phyloP scores from a whole-genome alignment of 1,140 invertebrate species.

The Papilio aristodemus region DNA sequence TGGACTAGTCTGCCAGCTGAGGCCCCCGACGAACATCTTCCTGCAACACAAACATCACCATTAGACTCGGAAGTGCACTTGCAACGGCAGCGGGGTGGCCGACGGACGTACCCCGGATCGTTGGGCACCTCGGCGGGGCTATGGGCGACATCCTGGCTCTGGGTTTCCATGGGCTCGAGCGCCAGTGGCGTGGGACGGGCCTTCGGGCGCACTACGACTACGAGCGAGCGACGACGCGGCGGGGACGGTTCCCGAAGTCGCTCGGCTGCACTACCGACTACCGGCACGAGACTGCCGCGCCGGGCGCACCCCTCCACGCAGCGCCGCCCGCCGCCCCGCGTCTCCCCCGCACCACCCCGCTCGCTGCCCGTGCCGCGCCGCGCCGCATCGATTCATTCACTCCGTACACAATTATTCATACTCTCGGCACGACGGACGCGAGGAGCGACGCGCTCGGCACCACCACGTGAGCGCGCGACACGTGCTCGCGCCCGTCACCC shows the following conservation, averaged over 20 bases:
- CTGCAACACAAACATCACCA: conserved; percentile 86
- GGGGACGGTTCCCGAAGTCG: conserved; percentile 84
- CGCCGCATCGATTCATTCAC: conserved; percentile 77
- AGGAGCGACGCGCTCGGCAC: conserved; percentile 51
- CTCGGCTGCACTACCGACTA: conserved; percentile 86
- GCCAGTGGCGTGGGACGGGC: conserved; percentile 63
- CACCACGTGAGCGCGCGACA: conserved; percentile 73
- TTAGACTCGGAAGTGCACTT: conserved; percentile 55
- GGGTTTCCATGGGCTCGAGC: conserved; percentile 84
- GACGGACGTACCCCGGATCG: conserved; percentile 90
- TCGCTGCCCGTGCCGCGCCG: conserved; percentile 51
- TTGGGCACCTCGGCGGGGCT: conserved; percentile 92
- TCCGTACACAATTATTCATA: conserved; percentile 75
- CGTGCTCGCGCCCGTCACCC: conserved; percentile 59
- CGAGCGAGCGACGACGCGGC: conserved; percentile 82
- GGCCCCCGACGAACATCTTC: conserved; percentile 99
- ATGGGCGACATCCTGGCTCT: conserved; percentile 87
- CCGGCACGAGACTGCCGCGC: conserved; percentile 87
- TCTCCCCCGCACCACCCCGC: conserved; percentile 49
- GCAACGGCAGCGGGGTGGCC: conserved; percentile 49
- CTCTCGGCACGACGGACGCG: conserved; percentile 62
- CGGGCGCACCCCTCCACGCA: conserved; percentile 73
- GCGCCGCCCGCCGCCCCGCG: conserved; percentile 52
- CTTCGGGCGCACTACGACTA: conserved; percentile 80
- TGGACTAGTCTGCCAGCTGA: conserved; percentile 99